Evolutionary conservation across 2,888 invertebrate genomes (phyloP).

Genomic region (Temnothorax rugatulus): DNA sequence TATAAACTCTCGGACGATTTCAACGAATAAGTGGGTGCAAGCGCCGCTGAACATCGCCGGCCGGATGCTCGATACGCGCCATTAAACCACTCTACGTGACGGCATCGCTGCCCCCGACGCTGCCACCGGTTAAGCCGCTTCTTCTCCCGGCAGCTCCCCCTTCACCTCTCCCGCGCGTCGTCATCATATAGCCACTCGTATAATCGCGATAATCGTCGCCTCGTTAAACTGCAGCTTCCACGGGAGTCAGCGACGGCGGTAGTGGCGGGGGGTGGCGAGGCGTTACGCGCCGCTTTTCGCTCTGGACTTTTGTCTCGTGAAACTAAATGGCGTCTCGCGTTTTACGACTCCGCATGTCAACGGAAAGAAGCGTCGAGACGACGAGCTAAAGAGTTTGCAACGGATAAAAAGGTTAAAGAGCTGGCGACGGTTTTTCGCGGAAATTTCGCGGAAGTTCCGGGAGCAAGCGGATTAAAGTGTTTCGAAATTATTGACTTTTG

Average conservation of each 20-base stretch:
- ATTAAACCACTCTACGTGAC: conserved; percentile 81
- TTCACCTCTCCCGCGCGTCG: conserved; percentile 39
- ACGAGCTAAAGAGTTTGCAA: conserved; percentile 29
- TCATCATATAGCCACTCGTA: conserved; percentile 61
- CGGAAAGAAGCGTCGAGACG: conserved; percentile 6
- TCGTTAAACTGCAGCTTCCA: conserved; percentile 74
- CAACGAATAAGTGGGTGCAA: conserved; percentile 62
- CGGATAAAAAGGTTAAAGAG: conserved; percentile 33
- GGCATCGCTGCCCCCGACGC: conserved; percentile 64
- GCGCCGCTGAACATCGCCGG: conserved; percentile 72
- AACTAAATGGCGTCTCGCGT: conserved; percentile 34
- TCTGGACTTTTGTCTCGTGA: conserved; percentile 36
- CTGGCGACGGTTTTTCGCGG: neutral
- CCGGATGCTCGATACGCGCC: conserved; percentile 84
- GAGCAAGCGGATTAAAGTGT: neutral
- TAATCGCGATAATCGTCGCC: conserved; percentile 80
- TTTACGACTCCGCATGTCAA: conserved; percentile 36
- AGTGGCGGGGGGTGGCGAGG: neutral
- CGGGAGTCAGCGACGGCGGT: neutral
- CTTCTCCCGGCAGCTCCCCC: conserved; percentile 44
- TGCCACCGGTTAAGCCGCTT: conserved; percentile 50
- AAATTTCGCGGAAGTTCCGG: neutral
- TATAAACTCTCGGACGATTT: conserved; percentile 68
- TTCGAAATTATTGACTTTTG: conserved; percentile 1
- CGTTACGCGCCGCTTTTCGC: conserved; percentile 15